Evolutionary conservation across 2,888 invertebrate genomes (phyloP), one percentile per base, ranked within the genome.

Genomic region (Morinoia aosen): DNA sequence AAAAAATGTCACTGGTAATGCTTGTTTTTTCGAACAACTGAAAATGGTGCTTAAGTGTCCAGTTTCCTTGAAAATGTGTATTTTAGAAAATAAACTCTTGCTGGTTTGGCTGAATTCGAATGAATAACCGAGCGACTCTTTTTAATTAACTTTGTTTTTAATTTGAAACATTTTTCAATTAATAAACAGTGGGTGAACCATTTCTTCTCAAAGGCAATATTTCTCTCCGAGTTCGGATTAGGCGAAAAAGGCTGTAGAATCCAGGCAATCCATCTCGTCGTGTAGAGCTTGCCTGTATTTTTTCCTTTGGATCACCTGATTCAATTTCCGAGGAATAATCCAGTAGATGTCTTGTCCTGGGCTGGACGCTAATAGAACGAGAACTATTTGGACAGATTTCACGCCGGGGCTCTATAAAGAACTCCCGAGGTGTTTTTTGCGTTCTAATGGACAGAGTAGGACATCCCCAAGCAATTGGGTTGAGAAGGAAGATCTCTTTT

Each of bases 341-440:
- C 93, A 57, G 93, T 93, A 57, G 93, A 39, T 33, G 57, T 39
- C 33, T 33, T 93, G 56, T 93, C 93, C 57, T n/a, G 93, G 19
- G 25, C 93, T n/a, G n/a, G 93, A 93, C 57, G 58, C 93, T 57
- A 93, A 93, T 57, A 56, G 93, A 93, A 93, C 57, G 93, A 93
- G 93, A 57, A 93, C 57, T 39, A 93, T 93, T 93, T 57, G 57
- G 57, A 93, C 39, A n/a, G 93, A 93, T 57, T 93, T 93, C 93
- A 48, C 48, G 57, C 93, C 93, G 57, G 93, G 57, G 93, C 48
- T 93, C 57, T 93, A n/a, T 93, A 57, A 57, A 93, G 57, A 57
- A 93, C 39, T 48, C 93, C 39, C 19, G 39, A 39, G 39, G 40
- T 90, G 90, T 90, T 90, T 90, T 61, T 90, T 90, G 90, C 48